These are phyloP conservation scores for Anser brachyrhynchus DNA, from an alignment of 2,113 vertebrate genomes.

Conservation along the genomic window DNA sequence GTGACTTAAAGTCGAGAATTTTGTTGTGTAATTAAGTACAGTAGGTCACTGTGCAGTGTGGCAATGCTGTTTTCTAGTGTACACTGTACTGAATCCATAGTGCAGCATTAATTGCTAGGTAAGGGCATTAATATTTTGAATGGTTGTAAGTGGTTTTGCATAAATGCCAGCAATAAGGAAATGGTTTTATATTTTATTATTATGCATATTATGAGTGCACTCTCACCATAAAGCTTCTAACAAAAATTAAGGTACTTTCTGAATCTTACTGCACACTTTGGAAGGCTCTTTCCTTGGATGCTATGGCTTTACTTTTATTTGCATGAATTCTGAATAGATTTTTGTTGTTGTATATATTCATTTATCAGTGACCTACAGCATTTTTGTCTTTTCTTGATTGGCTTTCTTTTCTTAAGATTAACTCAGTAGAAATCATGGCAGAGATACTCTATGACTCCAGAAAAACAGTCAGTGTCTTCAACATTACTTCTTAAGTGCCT, in stretches of 20 bases:
- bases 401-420: neutral
- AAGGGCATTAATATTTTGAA: conserved; percentile 63
- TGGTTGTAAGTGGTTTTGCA: conserved; percentile 62
- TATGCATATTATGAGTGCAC: conserved; percentile 67
- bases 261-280: conserved; percentile 61
- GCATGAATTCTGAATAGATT: neutral
- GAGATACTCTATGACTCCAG: neutral
- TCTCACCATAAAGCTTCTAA: conserved; percentile 68
- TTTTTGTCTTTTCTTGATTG: neutral
- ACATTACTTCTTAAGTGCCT: neutral
- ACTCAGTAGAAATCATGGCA: neutral
- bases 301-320: neutral
- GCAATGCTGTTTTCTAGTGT: neutral
- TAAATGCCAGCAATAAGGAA: conserved; percentile 70
- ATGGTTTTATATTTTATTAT: conserved; percentile 63
- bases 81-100: neutral
- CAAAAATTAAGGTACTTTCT: conserved; percentile 73
- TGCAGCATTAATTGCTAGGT: conserved; percentile 50
- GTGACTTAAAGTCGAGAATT: neutral
- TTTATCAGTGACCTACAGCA: neutral
- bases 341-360: neutral
- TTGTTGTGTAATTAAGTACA: conserved; percentile 52
- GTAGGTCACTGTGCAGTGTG: neutral
- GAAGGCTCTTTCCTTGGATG: neutral
- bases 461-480: neutral